These are phyloP conservation scores for Crioceris asparagi DNA, from an alignment of 2,888 invertebrate genomes.

Conservation along the genomic window DNA sequence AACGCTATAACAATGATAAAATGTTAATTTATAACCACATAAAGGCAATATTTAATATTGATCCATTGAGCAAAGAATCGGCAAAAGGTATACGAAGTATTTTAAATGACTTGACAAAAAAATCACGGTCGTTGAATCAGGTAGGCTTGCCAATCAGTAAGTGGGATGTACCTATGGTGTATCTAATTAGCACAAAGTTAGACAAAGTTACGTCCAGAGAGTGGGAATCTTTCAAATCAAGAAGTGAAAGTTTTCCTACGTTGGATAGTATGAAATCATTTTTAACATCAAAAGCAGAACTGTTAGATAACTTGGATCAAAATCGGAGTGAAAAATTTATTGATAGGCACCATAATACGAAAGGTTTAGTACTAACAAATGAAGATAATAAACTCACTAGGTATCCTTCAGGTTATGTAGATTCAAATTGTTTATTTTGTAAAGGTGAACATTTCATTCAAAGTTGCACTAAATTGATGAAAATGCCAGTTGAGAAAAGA, in stretches of 20 bases:
- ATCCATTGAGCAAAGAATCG: slow-evolving; percentile 8
- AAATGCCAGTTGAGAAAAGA: slow-evolving; percentile 9
- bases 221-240: slow-evolving; percentile 10
- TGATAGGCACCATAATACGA: slow-evolving; percentile 3
- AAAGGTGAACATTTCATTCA: slow-evolving; percentile 12
- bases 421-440: slow-evolving; percentile 12
- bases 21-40: slow-evolving; percentile 12
- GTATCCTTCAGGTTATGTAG: too few species aligned
- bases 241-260: slow-evolving; percentile 4
- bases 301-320: slow-evolving; percentile 10
- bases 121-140: not conserved
- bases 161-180: slow-evolving; percentile 12
- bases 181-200: slow-evolving; percentile 10
- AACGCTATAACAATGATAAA: slow-evolving; percentile 11
- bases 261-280: slow-evolving; percentile 11
- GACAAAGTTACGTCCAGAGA: slow-evolving; percentile 10
- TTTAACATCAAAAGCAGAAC: slow-evolving; percentile 10
- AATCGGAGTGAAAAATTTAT: slow-evolving; percentile 5
- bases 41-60: slow-evolving; percentile 11
- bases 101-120: not conserved
- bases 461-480: slow-evolving; percentile 9
- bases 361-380: slow-evolving; percentile 4
- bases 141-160: slow-evolving; percentile 2
- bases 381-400: slow-evolving; percentile 3
- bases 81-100: slow-evolving; percentile 1